These are phyloP conservation scores for Meriones unguiculatus DNA, from an alignment of 2,113 vertebrate species.

Conservation along the genomic window DNA sequence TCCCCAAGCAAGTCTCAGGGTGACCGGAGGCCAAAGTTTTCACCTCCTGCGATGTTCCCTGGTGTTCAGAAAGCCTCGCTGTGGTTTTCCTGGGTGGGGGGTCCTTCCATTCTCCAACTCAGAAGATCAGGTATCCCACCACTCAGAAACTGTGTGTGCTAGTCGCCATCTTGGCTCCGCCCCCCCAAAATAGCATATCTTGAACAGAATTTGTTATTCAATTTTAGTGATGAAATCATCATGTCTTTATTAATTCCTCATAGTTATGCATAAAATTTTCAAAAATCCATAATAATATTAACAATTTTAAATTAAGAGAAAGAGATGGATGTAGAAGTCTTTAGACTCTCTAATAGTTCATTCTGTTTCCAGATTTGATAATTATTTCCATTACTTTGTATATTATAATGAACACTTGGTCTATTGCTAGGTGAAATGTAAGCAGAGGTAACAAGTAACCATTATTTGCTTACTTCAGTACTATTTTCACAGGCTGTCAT, in stretches of 20 bases:
- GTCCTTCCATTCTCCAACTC: too few species aligned
- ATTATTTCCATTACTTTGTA: neutral
- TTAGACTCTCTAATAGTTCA: neutral
- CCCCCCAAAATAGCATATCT: neutral
- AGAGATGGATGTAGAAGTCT: neutral
- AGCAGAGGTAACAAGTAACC: neutral
- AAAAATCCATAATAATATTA: neutral
- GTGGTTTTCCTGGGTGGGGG: too few species aligned
- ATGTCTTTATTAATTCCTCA: neutral
- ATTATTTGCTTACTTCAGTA: neutral
- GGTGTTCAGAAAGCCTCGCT: too few species aligned
- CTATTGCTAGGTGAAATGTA: neutral
- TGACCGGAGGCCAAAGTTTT: too few species aligned
- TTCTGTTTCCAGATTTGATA: neutral
- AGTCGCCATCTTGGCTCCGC: too few species aligned
- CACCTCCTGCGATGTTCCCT: too few species aligned
- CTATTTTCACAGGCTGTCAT: rapidly evolving
- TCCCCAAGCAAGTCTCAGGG: too few species aligned
- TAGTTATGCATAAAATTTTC: neutral
- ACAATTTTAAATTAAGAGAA: neutral
- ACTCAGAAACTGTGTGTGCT: too few species aligned
- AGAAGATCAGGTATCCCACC: too few species aligned
- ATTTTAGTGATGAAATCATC: neutral
- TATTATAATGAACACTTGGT: neutral
- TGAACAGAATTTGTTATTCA: neutral